Conservation (phyloP, 2,797 vertebrate species). For the Petrocephalus sullivani region DNA sequence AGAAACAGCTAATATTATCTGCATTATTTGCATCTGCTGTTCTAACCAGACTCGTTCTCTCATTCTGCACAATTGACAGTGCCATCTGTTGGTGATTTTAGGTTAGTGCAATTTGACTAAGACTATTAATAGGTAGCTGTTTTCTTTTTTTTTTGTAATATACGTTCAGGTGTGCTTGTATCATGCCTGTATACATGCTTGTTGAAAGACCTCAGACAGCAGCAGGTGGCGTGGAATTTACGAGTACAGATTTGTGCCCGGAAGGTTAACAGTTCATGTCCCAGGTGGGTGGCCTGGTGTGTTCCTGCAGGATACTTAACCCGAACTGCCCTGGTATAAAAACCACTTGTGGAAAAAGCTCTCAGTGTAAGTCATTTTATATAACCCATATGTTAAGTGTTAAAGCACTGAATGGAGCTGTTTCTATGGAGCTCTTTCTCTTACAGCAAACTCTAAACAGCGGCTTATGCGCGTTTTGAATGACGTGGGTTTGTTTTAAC, state of each 20-base stretch:
- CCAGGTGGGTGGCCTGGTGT: not conserved
- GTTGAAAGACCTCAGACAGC: not conserved
- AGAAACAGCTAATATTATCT: conserved; percentile 35
- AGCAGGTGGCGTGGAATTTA: not conserved
- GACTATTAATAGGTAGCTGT: not conserved
- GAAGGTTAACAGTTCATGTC: not conserved
- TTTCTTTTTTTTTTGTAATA: not conserved
- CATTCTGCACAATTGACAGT: not conserved
- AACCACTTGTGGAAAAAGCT: not conserved
- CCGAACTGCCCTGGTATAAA: not conserved
- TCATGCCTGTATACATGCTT: not conserved
- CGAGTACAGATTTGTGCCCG: not conserved
- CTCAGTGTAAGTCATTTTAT: conserved; percentile 11
- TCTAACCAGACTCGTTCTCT: not conserved
- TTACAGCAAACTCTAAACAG: not conserved
- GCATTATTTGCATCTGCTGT: not conserved
- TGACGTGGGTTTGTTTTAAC: conserved; percentile 7
- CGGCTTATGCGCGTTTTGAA: not conserved
- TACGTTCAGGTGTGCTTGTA: not conserved
- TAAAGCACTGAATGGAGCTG: not conserved
- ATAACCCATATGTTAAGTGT: not conserved
- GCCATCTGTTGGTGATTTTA: conserved; percentile 7
- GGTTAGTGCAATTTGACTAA: not conserved
- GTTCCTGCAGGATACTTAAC: not conserved
- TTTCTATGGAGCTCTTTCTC: not conserved